Evolutionary conservation across 2,113 vertebrate genomes (phyloP).

Genomic region (Riparia riparia): DNA sequence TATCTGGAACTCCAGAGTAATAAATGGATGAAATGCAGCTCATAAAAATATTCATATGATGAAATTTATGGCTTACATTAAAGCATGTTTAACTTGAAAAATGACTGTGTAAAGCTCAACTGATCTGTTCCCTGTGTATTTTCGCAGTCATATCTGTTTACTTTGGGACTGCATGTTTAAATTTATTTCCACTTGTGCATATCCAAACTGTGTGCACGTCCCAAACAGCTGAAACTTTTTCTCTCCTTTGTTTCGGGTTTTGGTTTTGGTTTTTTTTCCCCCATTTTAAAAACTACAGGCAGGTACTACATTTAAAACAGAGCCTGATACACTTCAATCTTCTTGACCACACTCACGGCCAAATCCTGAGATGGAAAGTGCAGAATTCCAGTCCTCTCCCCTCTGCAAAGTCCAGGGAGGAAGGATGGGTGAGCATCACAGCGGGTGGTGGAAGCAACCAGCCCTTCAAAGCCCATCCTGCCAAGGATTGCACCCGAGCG

Average conservation of each 20-base stretch:
- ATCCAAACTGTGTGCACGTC: not conserved
- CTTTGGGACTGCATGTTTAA: constrained; percentile 45
- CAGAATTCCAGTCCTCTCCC: not conserved
- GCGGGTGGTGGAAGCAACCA: rapidly evolving
- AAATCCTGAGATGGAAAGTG: not conserved
- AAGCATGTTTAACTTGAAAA: constrained; percentile 64
- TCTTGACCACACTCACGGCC: not conserved
- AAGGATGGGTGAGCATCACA: not conserved
- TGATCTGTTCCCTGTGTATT: constrained; percentile 38
- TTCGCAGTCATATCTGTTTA: constrained; percentile 47
- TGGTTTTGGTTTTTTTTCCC: too few species aligned
- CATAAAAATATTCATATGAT: constrained; percentile 69
- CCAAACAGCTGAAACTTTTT: not conserved
- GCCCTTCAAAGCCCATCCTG: not conserved
- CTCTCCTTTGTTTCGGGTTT: not conserved
- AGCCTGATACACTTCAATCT: not conserved
- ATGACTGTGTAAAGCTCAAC: constrained; percentile 37
- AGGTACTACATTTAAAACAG: not conserved
- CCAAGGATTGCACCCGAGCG: rapidly evolving
- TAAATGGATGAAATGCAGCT: constrained; percentile 63
- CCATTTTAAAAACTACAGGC: not conserved
- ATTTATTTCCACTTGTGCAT: constrained; percentile 24
- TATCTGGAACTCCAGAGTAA: constrained; percentile 41
- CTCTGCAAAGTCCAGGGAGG: not conserved
- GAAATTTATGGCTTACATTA: constrained; percentile 68